These are phyloP conservation scores for Conger conger DNA, from an alignment of 2,113 vertebrate genomes.

Conservation along the genomic window DNA sequence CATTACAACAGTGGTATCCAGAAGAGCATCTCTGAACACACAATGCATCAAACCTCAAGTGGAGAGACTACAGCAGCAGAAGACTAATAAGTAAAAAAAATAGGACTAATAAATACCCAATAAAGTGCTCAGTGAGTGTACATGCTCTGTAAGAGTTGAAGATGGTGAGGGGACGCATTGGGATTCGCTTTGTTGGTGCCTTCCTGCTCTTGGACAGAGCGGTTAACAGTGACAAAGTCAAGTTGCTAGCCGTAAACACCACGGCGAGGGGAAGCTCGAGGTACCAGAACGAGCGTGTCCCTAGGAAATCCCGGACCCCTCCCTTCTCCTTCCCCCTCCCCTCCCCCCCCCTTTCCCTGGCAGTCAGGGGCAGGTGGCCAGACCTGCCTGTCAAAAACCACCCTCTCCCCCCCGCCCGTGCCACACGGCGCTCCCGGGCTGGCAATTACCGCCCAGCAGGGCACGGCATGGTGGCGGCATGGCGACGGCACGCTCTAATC, in stretches of 20 bases:
- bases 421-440: conserved; percentile 33
- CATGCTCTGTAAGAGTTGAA: too few relatives aligned
- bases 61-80: too few relatives aligned
- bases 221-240: neutral
- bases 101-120: too few relatives aligned
- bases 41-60: too few relatives aligned
- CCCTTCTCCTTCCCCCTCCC: neutral
- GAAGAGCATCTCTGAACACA: too few relatives aligned
- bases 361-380: conserved; percentile 50
- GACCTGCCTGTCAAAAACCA: conserved; percentile 40
- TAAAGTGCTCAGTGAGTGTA: too few relatives aligned
- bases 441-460: conserved; percentile 53
- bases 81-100: too few relatives aligned
- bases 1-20: too few relatives aligned
- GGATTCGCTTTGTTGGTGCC: too few relatives aligned
- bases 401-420: neutral
- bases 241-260: too few relatives aligned
- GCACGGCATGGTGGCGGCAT: conserved; percentile 37
- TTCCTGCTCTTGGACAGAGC: too few relatives aligned
- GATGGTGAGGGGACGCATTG: too few relatives aligned
- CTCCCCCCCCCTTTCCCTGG: neutral
- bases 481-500: conserved; percentile 41
- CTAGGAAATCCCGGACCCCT: neutral
- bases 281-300: neutral
- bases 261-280: neutral